A percentile compares a stretch with the other conserved stretches of the same genome.
phyloP scores from a whole-genome alignment of 1,140 invertebrate species.

The Panagrolaimus sp. region DNA sequence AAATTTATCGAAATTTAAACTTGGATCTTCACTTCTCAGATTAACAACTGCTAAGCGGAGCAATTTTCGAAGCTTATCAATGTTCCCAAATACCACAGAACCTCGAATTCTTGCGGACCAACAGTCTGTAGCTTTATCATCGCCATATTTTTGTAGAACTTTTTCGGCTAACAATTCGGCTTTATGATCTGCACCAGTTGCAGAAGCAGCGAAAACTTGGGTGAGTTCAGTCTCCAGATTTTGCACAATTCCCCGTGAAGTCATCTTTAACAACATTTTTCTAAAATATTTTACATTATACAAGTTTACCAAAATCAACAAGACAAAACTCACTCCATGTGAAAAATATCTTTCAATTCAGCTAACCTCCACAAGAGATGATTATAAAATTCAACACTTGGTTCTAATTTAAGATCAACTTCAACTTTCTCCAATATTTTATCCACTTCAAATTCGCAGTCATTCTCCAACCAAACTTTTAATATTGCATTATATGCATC shows the following conservation, averaged over 20 bases:
- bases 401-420: slow-evolving; percentile 1
- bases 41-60: background rate
- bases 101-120: slow-evolving; percentile 17
- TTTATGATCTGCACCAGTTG: slow-evolving; percentile 12
- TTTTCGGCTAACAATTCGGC: slow-evolving; percentile 5
- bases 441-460: slow-evolving; percentile 14
- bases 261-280: slow-evolving; percentile 17
- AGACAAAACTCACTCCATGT: slow-evolving; percentile 20
- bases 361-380: slow-evolving; percentile 21
- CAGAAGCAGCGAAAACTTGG: slow-evolving; percentile 15
- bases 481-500: slow-evolving; percentile 14
- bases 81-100: background rate
- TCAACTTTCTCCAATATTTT: slow-evolving; percentile 19
- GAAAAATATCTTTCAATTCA: background rate
- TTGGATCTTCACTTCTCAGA: background rate
- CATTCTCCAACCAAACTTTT: slow-evolving; percentile 19
- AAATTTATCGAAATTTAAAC: background rate
- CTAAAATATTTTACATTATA: background rate
- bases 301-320: background rate
- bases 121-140: background rate
- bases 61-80: slow-evolving; percentile 11
- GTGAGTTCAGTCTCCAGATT: slow-evolving; percentile 17
- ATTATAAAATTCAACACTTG: slow-evolving; percentile 23
- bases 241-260: slow-evolving; percentile 14
- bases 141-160: slow-evolving; percentile 5